phyloP scores from a whole-genome alignment of 2,797 vertebrate species.

The Cheirogaleus major region DNA sequence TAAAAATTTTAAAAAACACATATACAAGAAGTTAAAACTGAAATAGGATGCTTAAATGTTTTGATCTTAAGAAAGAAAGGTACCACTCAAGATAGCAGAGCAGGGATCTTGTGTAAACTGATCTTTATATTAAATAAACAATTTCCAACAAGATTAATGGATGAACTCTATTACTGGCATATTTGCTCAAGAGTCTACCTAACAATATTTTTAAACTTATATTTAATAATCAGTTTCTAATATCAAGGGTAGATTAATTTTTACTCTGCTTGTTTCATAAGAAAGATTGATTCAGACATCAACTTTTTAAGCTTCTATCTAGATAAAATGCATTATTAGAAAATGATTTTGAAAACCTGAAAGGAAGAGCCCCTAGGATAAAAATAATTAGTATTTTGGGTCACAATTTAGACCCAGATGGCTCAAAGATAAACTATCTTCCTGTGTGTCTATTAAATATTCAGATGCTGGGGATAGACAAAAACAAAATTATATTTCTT shows the following conservation, averaged over 20 bases:
- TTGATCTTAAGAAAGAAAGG: not conserved
- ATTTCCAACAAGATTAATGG: not conserved
- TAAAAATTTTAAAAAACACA: not conserved
- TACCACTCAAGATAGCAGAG: not conserved
- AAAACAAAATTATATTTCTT: conserved; percentile 54
- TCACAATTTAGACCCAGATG: conserved; percentile 10
- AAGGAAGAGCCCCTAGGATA: not conserved
- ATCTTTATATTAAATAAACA: not conserved
- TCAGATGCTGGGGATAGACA: conserved; percentile 34
- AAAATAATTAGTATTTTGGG: not conserved
- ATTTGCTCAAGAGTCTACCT: not conserved
- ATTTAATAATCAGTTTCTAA: not conserved
- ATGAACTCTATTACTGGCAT: not conserved
- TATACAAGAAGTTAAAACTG: not conserved
- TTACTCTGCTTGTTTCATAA: not conserved
- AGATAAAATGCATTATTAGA: not conserved
- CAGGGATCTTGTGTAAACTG: not conserved
- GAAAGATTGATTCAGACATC: not conserved
- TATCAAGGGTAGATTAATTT: not conserved
- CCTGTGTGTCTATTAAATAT: conserved; percentile 67
- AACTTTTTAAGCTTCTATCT: not conserved
- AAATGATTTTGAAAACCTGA: conserved; percentile 18
- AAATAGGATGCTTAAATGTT: not conserved
- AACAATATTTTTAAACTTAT: not conserved
- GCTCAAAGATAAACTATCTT: conserved; percentile 54